Conservation (phyloP, 1,140 invertebrate genomes). For the Philopotamus ludificatus region DNA sequence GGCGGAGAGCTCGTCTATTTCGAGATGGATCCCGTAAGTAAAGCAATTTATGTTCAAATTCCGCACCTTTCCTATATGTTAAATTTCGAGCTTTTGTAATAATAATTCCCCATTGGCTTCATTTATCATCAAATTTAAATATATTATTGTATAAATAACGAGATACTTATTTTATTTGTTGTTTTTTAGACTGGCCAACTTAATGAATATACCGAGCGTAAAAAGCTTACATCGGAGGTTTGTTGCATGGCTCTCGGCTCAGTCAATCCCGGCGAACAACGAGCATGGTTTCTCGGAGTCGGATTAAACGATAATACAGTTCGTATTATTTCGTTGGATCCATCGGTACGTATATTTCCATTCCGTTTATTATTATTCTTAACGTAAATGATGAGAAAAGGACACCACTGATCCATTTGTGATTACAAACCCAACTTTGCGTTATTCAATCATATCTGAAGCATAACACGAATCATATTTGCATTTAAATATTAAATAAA, state of each 20-base stretch:
- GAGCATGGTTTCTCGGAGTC: conserved; percentile 95
- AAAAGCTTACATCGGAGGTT: conserved; percentile 95
- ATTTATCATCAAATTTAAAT: background rate
- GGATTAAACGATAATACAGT: conserved; percentile 97
- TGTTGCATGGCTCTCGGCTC: conserved; percentile 98
- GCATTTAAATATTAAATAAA: too few species aligned
- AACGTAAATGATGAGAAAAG: conserved; percentile 52
- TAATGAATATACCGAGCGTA: conserved; percentile 96
- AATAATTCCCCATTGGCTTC: background rate
- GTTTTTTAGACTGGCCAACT: conserved; percentile 85
- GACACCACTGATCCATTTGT: conserved; percentile 54
- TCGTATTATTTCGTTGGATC: conserved; percentile 95
- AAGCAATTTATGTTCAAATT: too few species aligned
- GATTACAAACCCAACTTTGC: conserved; percentile 55
- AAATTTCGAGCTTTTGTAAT: conserved; percentile 8
- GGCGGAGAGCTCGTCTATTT: conserved; percentile 99
- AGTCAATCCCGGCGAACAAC: conserved; percentile 91
- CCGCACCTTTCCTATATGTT: too few species aligned
- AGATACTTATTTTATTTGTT: background rate
- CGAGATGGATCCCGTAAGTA: conserved; percentile 96
- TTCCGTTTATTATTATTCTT: conserved; percentile 15
- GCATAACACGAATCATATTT: conserved; percentile 27
- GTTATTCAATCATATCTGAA: conserved; percentile 50
- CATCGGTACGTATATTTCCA: conserved; percentile 63
- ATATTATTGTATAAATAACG: background rate